Evolutionary conservation across 2,113 vertebrate genomes (phyloP).

Genomic region (Mus spicilegus): DNA sequence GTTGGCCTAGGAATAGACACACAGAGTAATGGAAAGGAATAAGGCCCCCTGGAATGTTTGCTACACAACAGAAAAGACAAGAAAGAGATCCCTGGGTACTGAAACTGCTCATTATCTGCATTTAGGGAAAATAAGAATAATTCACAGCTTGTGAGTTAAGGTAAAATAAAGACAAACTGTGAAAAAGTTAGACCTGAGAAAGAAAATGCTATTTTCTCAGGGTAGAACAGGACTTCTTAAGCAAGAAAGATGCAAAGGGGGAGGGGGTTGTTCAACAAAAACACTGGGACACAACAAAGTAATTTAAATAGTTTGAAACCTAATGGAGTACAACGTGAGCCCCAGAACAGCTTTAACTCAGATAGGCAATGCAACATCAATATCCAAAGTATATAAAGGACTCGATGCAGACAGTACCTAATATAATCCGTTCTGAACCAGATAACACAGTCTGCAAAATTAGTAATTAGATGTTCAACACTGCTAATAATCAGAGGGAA

Average conservation of each 20-base stretch:
- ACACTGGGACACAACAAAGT: neutral
- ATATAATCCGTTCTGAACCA: neutral
- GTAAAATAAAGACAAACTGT: neutral
- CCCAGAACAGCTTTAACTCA: neutral
- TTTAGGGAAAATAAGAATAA: constrained; percentile 25
- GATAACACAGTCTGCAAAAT: neutral
- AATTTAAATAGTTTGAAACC: neutral
- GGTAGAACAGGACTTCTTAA: constrained; percentile 29
- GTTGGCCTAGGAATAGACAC: constrained; percentile 15
- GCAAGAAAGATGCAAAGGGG: neutral
- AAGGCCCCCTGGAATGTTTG: constrained; percentile 23
- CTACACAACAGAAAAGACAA: neutral
- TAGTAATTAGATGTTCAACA: neutral
- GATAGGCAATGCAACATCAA: neutral
- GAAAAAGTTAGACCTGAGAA: constrained; percentile 35
- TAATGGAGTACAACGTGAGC: neutral
- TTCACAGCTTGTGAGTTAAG: neutral
- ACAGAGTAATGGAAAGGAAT: neutral
- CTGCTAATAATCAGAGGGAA: neutral
- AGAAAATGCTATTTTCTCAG: constrained; percentile 4
- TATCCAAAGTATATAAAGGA: neutral
- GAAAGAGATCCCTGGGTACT: neutral
- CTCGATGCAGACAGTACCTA: neutral
- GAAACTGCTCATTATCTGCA: neutral
- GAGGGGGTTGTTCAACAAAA: neutral